Percentiles rank a stretch among this genome's conserved stretches.
These are phyloP conservation scores for Streptopelia turtur DNA, from an alignment of 2,797 vertebrate species.

Conservation along the genomic window DNA sequence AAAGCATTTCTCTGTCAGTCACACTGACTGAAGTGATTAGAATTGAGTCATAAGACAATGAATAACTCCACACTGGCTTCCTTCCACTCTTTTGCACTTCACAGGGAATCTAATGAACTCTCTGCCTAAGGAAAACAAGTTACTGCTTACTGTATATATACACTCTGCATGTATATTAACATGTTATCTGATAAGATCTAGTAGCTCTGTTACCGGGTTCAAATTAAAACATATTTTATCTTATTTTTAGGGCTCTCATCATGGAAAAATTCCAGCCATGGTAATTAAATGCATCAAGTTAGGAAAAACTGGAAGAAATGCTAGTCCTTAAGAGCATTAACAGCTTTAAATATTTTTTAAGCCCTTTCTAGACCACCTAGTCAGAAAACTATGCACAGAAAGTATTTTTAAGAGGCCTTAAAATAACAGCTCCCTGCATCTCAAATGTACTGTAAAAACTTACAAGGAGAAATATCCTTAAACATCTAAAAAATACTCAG, in stretches of 20 bases:
- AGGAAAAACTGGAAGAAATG: background rate
- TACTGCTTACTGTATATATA: constrained; percentile 28
- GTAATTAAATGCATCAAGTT: background rate
- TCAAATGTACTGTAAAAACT: background rate
- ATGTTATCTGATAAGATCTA: constrained; percentile 39
- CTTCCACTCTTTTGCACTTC: constrained; percentile 84
- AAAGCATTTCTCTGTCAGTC: constrained; percentile 94
- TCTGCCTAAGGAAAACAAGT: constrained; percentile 74
- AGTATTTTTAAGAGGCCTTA: background rate
- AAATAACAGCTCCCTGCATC: background rate
- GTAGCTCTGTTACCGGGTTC: background rate
- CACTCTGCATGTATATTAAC: constrained; percentile 59
- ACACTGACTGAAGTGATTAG: constrained; percentile 94
- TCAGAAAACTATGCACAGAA: background rate
- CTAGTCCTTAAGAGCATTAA: background rate
- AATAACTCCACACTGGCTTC: constrained; percentile 88
- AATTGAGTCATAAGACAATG: constrained; percentile 96
- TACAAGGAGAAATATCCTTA: background rate
- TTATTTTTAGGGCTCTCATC: constrained; percentile 1
- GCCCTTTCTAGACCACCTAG: background rate
- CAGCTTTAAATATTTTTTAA: background rate
- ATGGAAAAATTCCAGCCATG: background rate
- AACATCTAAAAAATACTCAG: background rate
- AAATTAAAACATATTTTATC: constrained; percentile 37
- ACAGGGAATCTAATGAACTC: constrained; percentile 90